Evolutionary conservation across 2,113 vertebrate genomes (phyloP).

Genomic region (Triplophysa rosa): DNA sequence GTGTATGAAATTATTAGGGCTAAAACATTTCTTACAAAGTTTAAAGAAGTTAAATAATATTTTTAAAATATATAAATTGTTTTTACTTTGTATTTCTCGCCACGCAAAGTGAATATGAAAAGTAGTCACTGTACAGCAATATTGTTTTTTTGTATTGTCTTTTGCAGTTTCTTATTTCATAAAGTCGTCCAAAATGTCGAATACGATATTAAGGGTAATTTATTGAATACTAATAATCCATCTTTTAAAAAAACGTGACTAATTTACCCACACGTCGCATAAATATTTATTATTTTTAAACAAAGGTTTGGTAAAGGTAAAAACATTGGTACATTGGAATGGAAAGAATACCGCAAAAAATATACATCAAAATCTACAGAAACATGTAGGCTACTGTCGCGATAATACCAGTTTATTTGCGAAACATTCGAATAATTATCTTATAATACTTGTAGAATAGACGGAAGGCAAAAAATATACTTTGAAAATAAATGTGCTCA

Average conservation of each 20-base stretch:
- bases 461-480: background rate
- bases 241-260: background rate
- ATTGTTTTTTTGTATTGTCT: constrained; percentile 22
- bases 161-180: background rate
- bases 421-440: background rate
- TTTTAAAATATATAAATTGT: background rate
- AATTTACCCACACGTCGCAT: background rate
- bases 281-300: background rate
- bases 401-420: background rate
- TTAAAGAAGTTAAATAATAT: background rate
- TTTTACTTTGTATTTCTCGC: background rate
- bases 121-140: background rate
- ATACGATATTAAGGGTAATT: background rate
- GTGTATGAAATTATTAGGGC: background rate
- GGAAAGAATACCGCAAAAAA: background rate
- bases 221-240: background rate
- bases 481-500: background rate
- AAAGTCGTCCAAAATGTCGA: constrained; percentile 38
- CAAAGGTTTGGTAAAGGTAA: background rate
- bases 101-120: background rate
- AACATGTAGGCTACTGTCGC: background rate
- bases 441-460: background rate
- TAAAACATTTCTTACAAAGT: background rate
- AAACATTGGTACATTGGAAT: background rate
- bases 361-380: background rate